A percentile compares a stretch with the other conserved stretches of the same genome.
Conservation (phyloP, 2,113 vertebrate genomes). For the Myocastor coypus region DNA sequence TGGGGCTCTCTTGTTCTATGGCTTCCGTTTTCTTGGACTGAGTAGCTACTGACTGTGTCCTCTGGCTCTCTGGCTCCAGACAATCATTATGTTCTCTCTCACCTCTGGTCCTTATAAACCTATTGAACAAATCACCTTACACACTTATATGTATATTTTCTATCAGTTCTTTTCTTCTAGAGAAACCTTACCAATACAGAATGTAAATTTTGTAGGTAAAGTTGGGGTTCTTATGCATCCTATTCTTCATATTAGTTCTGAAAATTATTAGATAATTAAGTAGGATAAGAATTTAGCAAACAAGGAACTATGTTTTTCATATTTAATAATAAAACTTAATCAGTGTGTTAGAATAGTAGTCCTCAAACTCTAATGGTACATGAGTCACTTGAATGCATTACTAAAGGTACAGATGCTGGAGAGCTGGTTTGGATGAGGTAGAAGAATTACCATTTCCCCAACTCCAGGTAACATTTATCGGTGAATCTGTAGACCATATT, state of each 20-base stretch:
- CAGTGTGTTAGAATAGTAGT: not conserved
- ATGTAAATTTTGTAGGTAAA: not conserved
- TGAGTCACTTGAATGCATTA: not conserved
- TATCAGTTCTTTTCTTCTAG: not conserved
- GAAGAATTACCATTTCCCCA: constrained; percentile 2
- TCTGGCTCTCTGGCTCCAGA: not conserved
- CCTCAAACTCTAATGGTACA: not conserved
- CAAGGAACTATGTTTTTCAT: not conserved
- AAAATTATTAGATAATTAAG: not conserved
- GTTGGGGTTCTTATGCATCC: not conserved
- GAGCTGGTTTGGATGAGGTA: not conserved
- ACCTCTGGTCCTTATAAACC: not conserved
- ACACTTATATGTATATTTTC: not conserved
- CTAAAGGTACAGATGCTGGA: not conserved
- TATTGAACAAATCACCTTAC: not conserved
- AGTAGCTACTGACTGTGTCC: not conserved
- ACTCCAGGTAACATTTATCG: not conserved
- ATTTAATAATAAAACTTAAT: not conserved
- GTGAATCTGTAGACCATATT: not conserved
- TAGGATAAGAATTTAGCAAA: constrained; percentile 1
- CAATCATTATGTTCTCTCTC: not conserved
- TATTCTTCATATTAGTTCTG: constrained; percentile 7
- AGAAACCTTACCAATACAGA: not conserved
- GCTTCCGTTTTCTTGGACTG: not conserved
- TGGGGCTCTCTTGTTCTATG: not conserved